A percentile compares a stretch with the other conserved stretches of the same genome.
These are phyloP conservation scores for Fundulus diaphanus DNA, from an alignment of 2,797 vertebrate species.

Conservation along the genomic window DNA sequence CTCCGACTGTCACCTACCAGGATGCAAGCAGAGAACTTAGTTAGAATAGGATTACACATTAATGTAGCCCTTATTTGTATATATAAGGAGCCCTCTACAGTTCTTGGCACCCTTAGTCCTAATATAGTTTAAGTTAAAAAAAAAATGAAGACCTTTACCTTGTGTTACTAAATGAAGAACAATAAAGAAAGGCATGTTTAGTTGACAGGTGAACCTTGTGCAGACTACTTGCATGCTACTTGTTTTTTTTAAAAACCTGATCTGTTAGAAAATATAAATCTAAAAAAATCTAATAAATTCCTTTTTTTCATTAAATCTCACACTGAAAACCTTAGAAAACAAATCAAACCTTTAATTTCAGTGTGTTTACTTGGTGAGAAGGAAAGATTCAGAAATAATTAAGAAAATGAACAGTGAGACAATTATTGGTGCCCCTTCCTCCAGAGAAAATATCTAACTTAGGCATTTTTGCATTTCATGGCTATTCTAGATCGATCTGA, in stretches of 20 bases:
- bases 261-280: too few species aligned
- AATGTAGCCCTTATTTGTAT: neutral
- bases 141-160: neutral
- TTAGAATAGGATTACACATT: slow-evolving; percentile 1
- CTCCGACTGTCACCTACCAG: slow-evolving; percentile 91
- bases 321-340: too few species aligned
- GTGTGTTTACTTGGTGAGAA: neutral
- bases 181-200: neutral
- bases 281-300: too few species aligned
- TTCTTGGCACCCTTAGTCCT: neutral
- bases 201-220: neutral
- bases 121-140: neutral
- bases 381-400: neutral
- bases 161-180: neutral
- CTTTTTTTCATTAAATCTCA: too few species aligned
- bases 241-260: too few species aligned
- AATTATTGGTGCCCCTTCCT: neutral
- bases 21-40: neutral
- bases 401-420: neutral
- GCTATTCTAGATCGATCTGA: neutral
- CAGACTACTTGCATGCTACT: too few species aligned
- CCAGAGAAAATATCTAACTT: neutral
- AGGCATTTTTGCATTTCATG: neutral
- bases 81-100: neutral
- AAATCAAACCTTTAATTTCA: neutral